These are phyloP conservation scores for Leptinotarsa haldemani DNA, from an alignment of 2,888 invertebrate species.

Conservation along the genomic window DNA sequence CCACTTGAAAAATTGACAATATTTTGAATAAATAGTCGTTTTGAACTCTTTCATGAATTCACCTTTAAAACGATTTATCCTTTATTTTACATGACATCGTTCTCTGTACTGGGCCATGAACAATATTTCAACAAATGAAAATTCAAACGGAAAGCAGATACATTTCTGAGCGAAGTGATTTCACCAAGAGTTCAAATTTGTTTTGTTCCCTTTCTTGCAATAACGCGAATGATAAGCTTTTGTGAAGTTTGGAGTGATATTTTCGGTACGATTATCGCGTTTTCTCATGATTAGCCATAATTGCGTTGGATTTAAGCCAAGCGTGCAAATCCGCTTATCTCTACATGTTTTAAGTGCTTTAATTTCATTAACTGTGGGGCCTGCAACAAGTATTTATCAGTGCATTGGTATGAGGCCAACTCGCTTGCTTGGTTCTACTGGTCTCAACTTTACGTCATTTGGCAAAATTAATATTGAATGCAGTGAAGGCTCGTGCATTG, in stretches of 20 bases:
- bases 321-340: constrained; percentile 56
- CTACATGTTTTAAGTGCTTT: constrained; percentile 54
- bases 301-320: constrained; percentile 54
- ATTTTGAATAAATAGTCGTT: not conserved
- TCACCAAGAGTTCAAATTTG: constrained; percentile 13
- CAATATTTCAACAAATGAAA: constrained; percentile 17
- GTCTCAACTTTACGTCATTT: no score
- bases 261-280: constrained; percentile 55
- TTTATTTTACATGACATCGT: not conserved
- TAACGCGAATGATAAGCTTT: constrained; percentile 43
- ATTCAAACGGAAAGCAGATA: not conserved
- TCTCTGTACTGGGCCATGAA: not conserved
- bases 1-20: no score
- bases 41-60: not conserved
- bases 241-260: constrained; percentile 49
- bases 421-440: not conserved
- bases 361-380: constrained; percentile 45
- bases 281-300: constrained; percentile 57
- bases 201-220: constrained; percentile 31
- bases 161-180: constrained; percentile 6
- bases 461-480: no score
- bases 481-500: no score
- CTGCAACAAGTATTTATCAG: constrained; percentile 44
- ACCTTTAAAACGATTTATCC: not conserved
- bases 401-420: constrained; percentile 26